Evolutionary conservation across 1,140 invertebrate species (phyloP).

Genomic region (Eumeta japonica): DNA sequence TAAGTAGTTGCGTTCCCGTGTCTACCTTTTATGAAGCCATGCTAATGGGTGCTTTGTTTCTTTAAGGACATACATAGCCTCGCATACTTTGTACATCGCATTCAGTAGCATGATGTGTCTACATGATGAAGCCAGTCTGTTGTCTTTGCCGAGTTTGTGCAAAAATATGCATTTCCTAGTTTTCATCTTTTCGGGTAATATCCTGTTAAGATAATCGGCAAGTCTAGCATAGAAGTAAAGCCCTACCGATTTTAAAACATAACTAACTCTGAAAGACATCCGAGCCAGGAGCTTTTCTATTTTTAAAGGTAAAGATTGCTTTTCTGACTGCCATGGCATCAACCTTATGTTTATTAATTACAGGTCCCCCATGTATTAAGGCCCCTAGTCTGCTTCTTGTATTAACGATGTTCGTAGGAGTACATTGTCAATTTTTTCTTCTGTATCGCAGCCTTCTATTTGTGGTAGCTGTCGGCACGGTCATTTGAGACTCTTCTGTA

Average conservation of each 20-base stretch:
- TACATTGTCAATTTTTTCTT: conserved; percentile 3
- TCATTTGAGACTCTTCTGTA: conserved; percentile 1
- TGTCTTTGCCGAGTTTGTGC: conserved; percentile 4
- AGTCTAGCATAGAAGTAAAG: too few species aligned
- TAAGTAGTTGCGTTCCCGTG: conserved; percentile 4
- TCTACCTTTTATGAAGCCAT: conserved; percentile 5
- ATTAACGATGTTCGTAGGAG: conserved; percentile 4
- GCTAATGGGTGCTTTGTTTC: conserved; percentile 1
- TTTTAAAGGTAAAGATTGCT: conserved; percentile 4
- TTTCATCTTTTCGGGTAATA: conserved; percentile 7
- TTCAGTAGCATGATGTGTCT: conserved; percentile 6
- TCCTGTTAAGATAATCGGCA: too few species aligned
- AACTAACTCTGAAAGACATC: conserved; percentile 4
- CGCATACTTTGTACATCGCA: conserved; percentile 3
- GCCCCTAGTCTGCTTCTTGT: conserved; percentile 5
- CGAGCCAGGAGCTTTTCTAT: conserved; percentile 5
- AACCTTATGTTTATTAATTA: conserved; percentile 3
- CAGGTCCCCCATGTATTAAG: conserved; percentile 1
- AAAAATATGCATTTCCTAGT: conserved; percentile 4
- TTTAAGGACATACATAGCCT: conserved; percentile 1
- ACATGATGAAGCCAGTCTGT: background rate
- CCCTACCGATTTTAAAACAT: too few species aligned
- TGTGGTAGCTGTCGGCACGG: conserved; percentile 4
- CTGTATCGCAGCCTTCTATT: conserved; percentile 2
- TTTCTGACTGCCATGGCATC: too few species aligned